Conservation (phyloP, 1,140 invertebrate genomes). For the Spodoptera litura region DNA sequence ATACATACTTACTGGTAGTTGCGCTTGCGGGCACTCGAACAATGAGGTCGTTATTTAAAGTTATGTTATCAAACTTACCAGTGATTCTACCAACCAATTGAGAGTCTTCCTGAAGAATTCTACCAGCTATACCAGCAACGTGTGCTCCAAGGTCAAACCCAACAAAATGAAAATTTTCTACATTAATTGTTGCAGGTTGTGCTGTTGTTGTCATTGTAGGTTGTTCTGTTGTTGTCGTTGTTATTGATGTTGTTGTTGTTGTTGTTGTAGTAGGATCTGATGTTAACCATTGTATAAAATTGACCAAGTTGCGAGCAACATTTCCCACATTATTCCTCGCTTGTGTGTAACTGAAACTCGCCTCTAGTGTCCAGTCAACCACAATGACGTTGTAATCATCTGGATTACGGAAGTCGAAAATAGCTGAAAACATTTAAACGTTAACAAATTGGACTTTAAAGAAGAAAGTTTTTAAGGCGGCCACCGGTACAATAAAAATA, state of each 20-base stretch:
- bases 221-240: too few species aligned
- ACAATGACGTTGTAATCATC: constrained; percentile 62
- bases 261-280: too few species aligned
- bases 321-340: constrained; percentile 58
- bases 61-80: constrained; percentile 57
- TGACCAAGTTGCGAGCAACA: constrained; percentile 57
- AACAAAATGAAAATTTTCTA: constrained; percentile 88
- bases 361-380: constrained; percentile 68
- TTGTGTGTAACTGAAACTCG: constrained; percentile 55
- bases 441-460: too few species aligned
- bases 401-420: constrained; percentile 1
- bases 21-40: too few species aligned
- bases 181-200: too few species aligned
- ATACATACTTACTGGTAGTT: too few species aligned
- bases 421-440: background rate
- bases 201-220: too few species aligned
- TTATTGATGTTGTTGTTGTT: too few species aligned
- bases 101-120: constrained; percentile 59
- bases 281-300: constrained; percentile 51
- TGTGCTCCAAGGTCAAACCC: constrained; percentile 94
- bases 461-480: too few species aligned
- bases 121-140: constrained; percentile 93
- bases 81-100: constrained; percentile 82
- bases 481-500: too few species aligned
- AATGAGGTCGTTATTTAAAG: too few species aligned